These are phyloP conservation scores for Umimayanthus chanpuru DNA, from an alignment of 92 coral and sea anemone genomes.

Conservation along the genomic window DNA sequence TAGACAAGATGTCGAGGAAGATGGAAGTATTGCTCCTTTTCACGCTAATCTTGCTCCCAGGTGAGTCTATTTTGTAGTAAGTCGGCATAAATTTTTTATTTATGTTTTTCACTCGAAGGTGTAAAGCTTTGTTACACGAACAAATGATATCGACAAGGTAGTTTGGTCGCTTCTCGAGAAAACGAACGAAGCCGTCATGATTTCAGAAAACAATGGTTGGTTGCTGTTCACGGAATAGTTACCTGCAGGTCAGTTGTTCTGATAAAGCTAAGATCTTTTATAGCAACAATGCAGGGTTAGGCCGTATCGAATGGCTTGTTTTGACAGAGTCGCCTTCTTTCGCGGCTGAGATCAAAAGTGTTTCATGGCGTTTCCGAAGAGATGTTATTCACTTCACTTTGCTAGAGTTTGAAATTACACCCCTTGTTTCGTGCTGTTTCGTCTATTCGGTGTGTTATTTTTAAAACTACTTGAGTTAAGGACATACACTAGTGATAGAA, in stretches of 20 bases:
- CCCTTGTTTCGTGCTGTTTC: background rate
- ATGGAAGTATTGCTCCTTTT: background rate
- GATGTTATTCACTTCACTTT: slow-evolving; percentile 3
- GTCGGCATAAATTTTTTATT: slow-evolving; percentile 78
- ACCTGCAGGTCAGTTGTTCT: background rate
- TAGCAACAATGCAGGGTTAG: background rate
- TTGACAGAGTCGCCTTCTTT: background rate
- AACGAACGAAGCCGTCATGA: background rate
- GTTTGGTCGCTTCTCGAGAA: background rate
- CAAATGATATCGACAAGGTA: background rate
- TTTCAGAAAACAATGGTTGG: background rate
- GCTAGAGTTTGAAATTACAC: slow-evolving; percentile 11
- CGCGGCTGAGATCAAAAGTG: slow-evolving; percentile 40
- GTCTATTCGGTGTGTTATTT: background rate
- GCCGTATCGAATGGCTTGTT: slow-evolving; percentile 23
- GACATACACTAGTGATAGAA: background rate
- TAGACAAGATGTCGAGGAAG: slow-evolving; percentile 20
- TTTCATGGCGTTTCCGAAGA: slow-evolving; percentile 10
- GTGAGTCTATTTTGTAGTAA: slow-evolving; percentile 13
- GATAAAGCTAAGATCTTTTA: background rate
- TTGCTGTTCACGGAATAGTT: slow-evolving; percentile 9
- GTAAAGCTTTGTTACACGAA: slow-evolving; percentile 62
- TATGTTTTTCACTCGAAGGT: slow-evolving; percentile 72
- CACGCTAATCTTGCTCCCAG: background rate
- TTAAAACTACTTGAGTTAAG: background rate